A percentile compares a stretch with the other conserved stretches of the same genome.
Evolutionary conservation across 2,113 vertebrate species (phyloP).

Genomic region (Hepsetus odoe): DNA sequence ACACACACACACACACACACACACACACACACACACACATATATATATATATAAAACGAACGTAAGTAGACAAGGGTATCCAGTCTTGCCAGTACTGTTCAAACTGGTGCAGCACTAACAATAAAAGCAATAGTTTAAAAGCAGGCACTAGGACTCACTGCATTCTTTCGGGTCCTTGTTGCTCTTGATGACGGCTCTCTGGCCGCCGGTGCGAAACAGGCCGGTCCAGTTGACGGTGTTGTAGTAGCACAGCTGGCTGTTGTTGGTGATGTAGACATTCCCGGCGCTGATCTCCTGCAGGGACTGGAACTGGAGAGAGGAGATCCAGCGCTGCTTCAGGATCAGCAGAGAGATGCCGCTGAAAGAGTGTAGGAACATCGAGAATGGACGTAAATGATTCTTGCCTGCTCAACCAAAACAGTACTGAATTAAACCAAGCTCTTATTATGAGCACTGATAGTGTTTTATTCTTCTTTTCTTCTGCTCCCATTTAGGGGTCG

Average conservation of each 20-base stretch:
- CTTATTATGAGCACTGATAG: too few relatives aligned
- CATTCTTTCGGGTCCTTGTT: conserved; percentile 92
- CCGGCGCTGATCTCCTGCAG: conserved; percentile 95
- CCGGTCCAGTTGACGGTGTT: conserved; percentile 95
- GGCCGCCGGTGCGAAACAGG: conserved; percentile 85
- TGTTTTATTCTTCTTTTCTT: too few relatives aligned
- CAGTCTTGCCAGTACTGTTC: too few relatives aligned
- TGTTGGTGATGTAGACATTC: conserved; percentile 96
- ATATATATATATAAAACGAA: too few relatives aligned
- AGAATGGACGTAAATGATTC: too few relatives aligned
- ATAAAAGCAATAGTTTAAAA: not conserved
- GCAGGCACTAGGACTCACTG: conserved; percentile 83
- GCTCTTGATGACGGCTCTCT: conserved; percentile 86
- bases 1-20: too few relatives aligned
- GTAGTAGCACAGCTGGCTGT: conserved; percentile 94
- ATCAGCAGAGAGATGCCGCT: conserved; percentile 97
- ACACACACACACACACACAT: conserved; percentile 17
- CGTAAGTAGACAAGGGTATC: too few relatives aligned
- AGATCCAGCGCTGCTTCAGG: conserved; percentile 92
- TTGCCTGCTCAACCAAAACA: too few relatives aligned
- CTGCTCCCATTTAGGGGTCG: too few relatives aligned
- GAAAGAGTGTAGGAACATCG: conserved; percentile 49
- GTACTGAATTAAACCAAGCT: too few relatives aligned
- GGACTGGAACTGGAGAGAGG: conserved; percentile 92
- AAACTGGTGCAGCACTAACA: too few relatives aligned